Conservation (phyloP, 23 tunicate species). For the Styela clava region DNA sequence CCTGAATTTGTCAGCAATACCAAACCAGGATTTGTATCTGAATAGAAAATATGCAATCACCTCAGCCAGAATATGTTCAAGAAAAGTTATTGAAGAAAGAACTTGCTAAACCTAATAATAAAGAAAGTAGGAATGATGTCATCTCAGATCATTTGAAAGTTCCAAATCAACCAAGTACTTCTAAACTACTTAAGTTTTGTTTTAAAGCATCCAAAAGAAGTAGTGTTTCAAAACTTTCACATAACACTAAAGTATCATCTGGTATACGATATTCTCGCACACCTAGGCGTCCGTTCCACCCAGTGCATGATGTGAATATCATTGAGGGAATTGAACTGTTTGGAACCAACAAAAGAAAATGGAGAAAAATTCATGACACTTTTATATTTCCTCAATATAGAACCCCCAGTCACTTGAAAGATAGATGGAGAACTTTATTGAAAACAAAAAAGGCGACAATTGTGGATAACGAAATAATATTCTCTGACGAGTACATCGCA, state of each 20-base stretch:
- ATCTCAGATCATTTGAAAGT: neutral
- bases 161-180: neutral
- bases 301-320: conserved; percentile 27
- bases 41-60: no score
- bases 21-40: neutral
- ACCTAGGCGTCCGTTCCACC: neutral
- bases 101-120: neutral
- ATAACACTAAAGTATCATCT: neutral
- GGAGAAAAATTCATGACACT: conserved; percentile 24
- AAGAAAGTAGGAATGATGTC: no score
- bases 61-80: neutral
- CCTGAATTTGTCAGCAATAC: neutral
- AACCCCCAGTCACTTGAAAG: conserved; percentile 31
- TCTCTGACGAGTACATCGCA: neutral
- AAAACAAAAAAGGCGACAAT: neutral
- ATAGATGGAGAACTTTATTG: conserved; percentile 38
- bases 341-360: neutral
- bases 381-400: conserved; percentile 38
- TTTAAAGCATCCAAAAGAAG: neutral
- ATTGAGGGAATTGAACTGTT: conserved; percentile 33
- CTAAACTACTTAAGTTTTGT: neutral
- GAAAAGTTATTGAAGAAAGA: neutral
- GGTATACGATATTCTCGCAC: neutral
- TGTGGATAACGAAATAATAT: neutral
- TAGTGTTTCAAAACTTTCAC: neutral